Evolutionary conservation across 2,888 invertebrate genomes (phyloP).

Genomic region (Helleia helle): DNA sequence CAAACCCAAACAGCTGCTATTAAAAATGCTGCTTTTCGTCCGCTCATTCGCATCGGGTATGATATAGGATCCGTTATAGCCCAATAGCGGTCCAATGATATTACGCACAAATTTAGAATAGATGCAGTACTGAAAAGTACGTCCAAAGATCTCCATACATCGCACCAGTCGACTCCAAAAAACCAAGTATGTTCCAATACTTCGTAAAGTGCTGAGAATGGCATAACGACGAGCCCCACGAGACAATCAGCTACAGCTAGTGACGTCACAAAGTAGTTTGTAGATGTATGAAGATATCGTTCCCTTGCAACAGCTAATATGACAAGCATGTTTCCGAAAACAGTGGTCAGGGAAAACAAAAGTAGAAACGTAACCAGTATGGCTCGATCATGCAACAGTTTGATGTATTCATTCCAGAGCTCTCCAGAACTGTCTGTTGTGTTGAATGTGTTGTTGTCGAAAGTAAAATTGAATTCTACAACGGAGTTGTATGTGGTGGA

Average conservation of each 20-base stretch:
- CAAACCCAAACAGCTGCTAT: conserved; percentile 98
- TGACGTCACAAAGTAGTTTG: conserved; percentile 98
- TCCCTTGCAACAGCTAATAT: conserved; percentile 95
- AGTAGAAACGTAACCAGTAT: conserved; percentile 86
- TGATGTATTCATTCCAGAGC: conserved; percentile 61
- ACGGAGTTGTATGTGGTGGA: conserved; percentile 37
- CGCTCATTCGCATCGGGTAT: conserved; percentile 96
- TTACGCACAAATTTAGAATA: conserved; percentile 97
- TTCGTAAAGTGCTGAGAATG: conserved; percentile 94
- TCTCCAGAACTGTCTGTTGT: conserved; percentile 37
- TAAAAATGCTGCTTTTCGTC: conserved; percentile 86
- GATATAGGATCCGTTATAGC: conserved; percentile 99
- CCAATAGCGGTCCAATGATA: conserved; percentile 97
- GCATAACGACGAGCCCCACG: conserved; percentile 98
- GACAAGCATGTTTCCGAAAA: conserved; percentile 95
- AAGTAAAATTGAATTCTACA: conserved; percentile 48
- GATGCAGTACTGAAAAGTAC: conserved; percentile 98
- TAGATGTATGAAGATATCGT: conserved; percentile 95
- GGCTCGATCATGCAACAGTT: conserved; percentile 77
- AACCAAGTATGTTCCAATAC: conserved; percentile 93
- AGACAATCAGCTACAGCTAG: conserved; percentile 97
- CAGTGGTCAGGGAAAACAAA: conserved; percentile 92
- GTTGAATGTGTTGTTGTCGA: conserved; percentile 45
- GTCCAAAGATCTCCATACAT: conserved; percentile 97
- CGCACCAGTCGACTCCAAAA: conserved; percentile 97